Evolutionary conservation across 2,888 invertebrate species (phyloP), one percentile per base, ranked within the genome.

Genomic region (Phragmatobia fuliginosa): DNA sequence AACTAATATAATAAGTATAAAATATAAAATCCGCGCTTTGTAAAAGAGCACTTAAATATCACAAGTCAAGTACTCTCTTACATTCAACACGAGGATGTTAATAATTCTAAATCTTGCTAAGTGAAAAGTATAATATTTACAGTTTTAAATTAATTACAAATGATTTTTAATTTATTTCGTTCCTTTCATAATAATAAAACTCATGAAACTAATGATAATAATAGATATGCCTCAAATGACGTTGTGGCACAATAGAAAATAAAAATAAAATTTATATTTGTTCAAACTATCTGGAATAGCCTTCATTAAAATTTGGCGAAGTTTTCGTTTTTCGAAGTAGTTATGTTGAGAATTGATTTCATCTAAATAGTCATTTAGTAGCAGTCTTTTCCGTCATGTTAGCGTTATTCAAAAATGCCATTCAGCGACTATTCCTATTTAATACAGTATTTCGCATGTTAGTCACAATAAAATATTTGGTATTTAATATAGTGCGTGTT

Each of bases 1-100:
- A 62, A 67, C 63, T 70, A 71, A 68, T 72, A 68, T 70, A 71
- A 68, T 72, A 68, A 67, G 67, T 64, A 72, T 65, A 62, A 74
- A 75, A 25, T 52, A 71, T 72, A 66, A 68, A 64, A 71, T 70
- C 60, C 73, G 72, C 56, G 67, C 68, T 71, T 76, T 82, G 88
- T 87, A 87, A 91, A 88, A 88, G 87, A 86, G 84, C 84, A 88
- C 89, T 91, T 90, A 89, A 91, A 85, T 83, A 68, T 68, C 56
- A 69, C 28, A 38, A 84, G 87, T 91, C 91, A 91, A 91, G 89
- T 88, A 83, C 83, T 79, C 85, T 85, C 82, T 91, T 86, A 86
- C 87, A 85, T 80, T 69, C 75, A 64, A 72, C 64, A 77, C 74
- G 73, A 71, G 72, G 68, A 74, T 74, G 73, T 76, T 76, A 76